Evolutionary conservation across 1,140 invertebrate species (phyloP), one percentile per base, ranked within the genome.

Genomic region (Carposina sasakii): DNA sequence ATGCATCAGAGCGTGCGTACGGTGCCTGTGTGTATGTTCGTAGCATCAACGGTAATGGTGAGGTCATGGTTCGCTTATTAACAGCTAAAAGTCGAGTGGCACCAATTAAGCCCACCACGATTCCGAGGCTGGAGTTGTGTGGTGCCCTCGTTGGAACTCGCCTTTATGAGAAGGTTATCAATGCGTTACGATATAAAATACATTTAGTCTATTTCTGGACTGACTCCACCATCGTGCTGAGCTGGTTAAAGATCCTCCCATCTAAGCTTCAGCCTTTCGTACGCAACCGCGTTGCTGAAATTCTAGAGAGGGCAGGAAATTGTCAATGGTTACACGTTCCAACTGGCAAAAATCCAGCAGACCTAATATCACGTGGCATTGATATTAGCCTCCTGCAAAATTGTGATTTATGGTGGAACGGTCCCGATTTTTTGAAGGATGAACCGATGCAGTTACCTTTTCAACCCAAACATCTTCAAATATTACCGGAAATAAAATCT

Each of bases 1-100:
- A 26, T 26, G 12, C 5, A 12, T 5, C 5, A 6, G 24, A 12
- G 31, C 10, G 3, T n/a, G 31, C 31, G 6, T 33, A 33, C 31
- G 34, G 19, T 19, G 34, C 34, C 2, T 37, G 34, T 37, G 19
- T 8, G 13, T 37, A 37, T 37, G 34, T 37, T 3, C 17, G 17
- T 6, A 19, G 34, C n/a, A 37, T 37, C 20, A 13, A 37, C n/a
- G 19, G 2, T 15, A 16, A 37, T 4, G n/a, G n/a, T 6, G 13
- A 37, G 5, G 34, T 17, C 4, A 2, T 20, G 3, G 34, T 37
- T 6, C 34, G 34, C 8, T 20, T 37, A 37, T n/a, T 37, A 5
- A 37, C 17, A 34, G 50, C 60, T 8, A 86, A 86, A 56, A 57
- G 66, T 21, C 47, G 73, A 33, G 81, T 87, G 0, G 68, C 84